These are phyloP conservation scores for Xenopus laevis DNA, from an alignment of 2,113 vertebrate genomes.

Conservation along the genomic window DNA sequence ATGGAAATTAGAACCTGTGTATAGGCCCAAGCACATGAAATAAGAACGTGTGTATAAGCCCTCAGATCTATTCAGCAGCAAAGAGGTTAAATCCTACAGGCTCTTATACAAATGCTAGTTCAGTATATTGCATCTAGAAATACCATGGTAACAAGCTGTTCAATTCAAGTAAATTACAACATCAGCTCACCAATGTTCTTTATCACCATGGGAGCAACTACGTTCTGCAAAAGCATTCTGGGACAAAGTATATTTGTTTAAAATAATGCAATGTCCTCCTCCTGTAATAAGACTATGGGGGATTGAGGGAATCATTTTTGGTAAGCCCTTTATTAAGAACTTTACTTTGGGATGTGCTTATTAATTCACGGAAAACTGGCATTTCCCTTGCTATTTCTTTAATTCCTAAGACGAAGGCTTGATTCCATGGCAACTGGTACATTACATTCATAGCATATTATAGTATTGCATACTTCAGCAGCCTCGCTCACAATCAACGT, in stretches of 20 bases:
- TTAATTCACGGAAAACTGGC: conserved; percentile 5
- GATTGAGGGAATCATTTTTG: background rate
- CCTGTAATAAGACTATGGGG: background rate
- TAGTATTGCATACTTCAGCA: conserved; percentile 5
- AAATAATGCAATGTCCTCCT: background rate
- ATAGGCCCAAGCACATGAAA: no score
- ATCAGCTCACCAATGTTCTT: conserved; percentile 22
- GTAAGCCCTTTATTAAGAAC: background rate
- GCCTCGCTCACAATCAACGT: background rate
- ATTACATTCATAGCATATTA: conserved; percentile 3
- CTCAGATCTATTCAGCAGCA: background rate
- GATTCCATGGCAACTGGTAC: conserved; percentile 36
- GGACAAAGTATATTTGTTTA: background rate
- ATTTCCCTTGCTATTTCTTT: conserved; percentile 29
- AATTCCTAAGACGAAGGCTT: conserved; percentile 19
- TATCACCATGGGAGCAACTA: conserved; percentile 7
- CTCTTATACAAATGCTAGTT: background rate
- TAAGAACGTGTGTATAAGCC: no score
- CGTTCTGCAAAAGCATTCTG: background rate
- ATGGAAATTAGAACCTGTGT: no score
- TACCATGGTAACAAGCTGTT: conserved; percentile 35
- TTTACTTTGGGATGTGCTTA: conserved; percentile 4
- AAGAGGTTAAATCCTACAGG: background rate
- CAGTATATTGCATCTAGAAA: conserved; percentile 6
- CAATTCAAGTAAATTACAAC: conserved; percentile 24